Percentiles rank a stretch among this genome's conserved stretches.
Evolutionary conservation across 2,888 invertebrate species (phyloP).

Genomic region (Chymomyza amoena): DNA sequence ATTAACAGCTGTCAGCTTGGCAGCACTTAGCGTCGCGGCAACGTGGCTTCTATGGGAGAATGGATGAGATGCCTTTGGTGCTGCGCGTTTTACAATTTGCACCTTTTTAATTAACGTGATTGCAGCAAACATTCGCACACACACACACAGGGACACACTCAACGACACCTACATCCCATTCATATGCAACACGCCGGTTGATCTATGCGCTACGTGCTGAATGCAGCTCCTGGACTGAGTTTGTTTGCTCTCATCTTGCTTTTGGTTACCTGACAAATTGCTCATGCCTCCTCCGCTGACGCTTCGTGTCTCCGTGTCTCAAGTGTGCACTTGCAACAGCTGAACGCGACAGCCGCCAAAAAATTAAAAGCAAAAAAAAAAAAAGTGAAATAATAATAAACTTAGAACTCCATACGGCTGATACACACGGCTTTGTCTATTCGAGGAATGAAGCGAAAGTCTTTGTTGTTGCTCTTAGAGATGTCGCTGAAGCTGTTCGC

Average conservation of each 20-base stretch:
- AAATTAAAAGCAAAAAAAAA: constrained; percentile 31
- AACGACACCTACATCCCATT: not conserved
- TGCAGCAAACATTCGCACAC: constrained; percentile 50
- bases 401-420: constrained; percentile 7
- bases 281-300: constrained; percentile 4
- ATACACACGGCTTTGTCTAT: constrained; percentile 49
- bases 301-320: constrained; percentile 46
- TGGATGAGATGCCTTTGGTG: not conserved
- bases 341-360: constrained; percentile 3
- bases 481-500: constrained; percentile 39
- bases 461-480: constrained; percentile 31
- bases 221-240: constrained; percentile 33
- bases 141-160: not conserved
- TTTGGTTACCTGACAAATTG: constrained; percentile 21
- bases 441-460: constrained; percentile 59
- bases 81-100: constrained; percentile 75
- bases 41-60: constrained; percentile 17
- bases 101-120: constrained; percentile 77
- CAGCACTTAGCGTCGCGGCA: constrained; percentile 58
- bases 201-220: constrained; percentile 75
- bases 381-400: constrained; percentile 5
- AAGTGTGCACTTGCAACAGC: constrained; percentile 64
- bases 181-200: constrained; percentile 47
- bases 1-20: constrained; percentile 76
- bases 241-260: not conserved